Evolutionary conservation across 1,140 invertebrate species (phyloP).

Genomic region (Helicoverpa armigera): DNA sequence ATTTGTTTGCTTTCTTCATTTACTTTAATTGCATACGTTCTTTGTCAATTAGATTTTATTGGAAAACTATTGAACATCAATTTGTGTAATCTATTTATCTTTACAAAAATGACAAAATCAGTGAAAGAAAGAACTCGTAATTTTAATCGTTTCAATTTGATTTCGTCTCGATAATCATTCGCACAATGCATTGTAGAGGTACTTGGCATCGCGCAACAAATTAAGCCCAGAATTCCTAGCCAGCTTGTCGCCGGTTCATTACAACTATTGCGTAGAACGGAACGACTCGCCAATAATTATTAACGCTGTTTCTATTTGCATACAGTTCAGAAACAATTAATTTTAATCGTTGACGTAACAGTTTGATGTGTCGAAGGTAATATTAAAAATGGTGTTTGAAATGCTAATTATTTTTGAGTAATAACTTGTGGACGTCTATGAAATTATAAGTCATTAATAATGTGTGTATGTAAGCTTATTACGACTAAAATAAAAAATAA

Average conservation of each 20-base stretch:
- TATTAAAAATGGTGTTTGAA: background rate
- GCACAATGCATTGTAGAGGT: background rate
- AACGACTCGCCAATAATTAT: slow-evolving; percentile 3
- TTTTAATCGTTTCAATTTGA: background rate
- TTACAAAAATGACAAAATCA: too few relatives aligned
- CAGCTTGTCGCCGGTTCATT: slow-evolving; percentile 14
- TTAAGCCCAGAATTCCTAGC: slow-evolving; percentile 4
- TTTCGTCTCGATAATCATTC: background rate
- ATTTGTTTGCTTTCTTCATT: background rate
- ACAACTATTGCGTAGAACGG: slow-evolving; percentile 2
- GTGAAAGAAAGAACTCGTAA: background rate
- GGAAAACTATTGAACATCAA: too few relatives aligned
- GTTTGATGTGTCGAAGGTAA: background rate
- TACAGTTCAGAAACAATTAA: slow-evolving; percentile 15
- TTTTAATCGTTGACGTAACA: background rate
- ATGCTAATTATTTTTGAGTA: slow-evolving; percentile 7
- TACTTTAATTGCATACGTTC: background rate
- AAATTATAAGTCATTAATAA: background rate
- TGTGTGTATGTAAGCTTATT: background rate
- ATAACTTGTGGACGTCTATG: background rate
- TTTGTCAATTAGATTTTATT: too few relatives aligned
- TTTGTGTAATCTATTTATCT: too few relatives aligned
- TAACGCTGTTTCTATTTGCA: background rate
- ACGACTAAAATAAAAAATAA: background rate
- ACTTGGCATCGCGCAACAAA: background rate